Evolutionary conservation across 1,140 invertebrate species (phyloP), one percentile per base, ranked within the genome.

Genomic region (Zaprionus africanus): DNA sequence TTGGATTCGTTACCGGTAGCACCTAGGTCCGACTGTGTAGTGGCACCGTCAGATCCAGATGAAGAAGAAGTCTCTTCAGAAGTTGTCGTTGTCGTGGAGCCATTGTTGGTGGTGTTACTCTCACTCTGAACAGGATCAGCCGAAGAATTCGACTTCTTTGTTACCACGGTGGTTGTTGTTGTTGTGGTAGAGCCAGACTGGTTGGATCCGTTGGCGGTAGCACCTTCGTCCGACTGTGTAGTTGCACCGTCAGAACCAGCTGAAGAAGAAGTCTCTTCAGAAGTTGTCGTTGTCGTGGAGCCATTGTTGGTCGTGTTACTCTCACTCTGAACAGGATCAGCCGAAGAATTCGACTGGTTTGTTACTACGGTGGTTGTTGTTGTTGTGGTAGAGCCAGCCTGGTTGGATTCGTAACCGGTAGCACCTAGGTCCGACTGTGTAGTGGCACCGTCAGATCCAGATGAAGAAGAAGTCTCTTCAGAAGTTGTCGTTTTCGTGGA

Each of bases 221-320:
- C 56, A 31, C 17, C 1, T 24, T 28, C n/a, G 54, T 36, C 24
- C 19, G 54, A n/a, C 7, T 56, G 53, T 2, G 4, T n/a, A 13
- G 22, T n/a, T 5, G 15, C 9, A 6, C 31, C 28, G 5, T 57
- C 54, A 11, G 31, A 28, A 6, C 13, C 54, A 57, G n/a, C n/a
- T n/a, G 54, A 28, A 7, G 31, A 5, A 4, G 6, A 15, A 17
- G 31, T 26, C 4, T 28, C 54, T 36, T 57, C 54, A 4, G 54
- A 57, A 9, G 54, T 36, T 36, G 54, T 57, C 9, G 54, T 57
- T 5, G 54, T 57, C 4, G 54, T 57, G 31, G 54, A 57, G 9
- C 54, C 54, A 57, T 15, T 17, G 4, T 57, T 26, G 28, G 31
- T 24, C 31, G 15, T 57, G 56, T 22, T 22, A n/a, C 56, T 24